Percentiles rank a stretch among this genome's conserved stretches.
These are phyloP conservation scores for Latrodectus geometricus DNA, from an alignment of 1,140 invertebrate genomes.

Conservation along the genomic window DNA sequence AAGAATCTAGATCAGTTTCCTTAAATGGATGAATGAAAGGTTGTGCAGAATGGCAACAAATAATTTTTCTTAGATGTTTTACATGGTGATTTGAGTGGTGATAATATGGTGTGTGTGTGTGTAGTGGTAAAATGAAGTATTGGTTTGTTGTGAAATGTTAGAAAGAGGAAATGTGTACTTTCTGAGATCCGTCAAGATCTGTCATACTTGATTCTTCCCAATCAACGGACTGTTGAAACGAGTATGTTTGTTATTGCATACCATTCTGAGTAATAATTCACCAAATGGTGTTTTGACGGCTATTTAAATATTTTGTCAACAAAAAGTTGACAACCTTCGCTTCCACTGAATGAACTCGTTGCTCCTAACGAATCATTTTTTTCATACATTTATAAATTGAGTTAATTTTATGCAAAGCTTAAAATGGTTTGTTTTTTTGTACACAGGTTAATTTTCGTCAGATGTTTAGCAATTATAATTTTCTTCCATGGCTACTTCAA, in stretches of 20 bases:
- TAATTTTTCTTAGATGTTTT: slow-evolving; percentile 1
- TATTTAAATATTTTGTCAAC: slow-evolving; percentile 1
- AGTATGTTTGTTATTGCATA: neutral
- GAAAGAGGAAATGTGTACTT: neutral
- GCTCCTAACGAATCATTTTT: neutral
- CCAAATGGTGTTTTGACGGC: neutral
- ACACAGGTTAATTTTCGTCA: slow-evolving; percentile 26
- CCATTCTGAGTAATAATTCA: neutral
- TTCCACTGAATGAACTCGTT: neutral
- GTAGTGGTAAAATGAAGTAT: neutral
- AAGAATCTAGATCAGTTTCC: slow-evolving; percentile 7
- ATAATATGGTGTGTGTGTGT: neutral
- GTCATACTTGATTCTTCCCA: neutral
- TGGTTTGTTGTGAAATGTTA: neutral
- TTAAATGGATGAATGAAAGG: slow-evolving; percentile 39
- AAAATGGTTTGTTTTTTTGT: neutral
- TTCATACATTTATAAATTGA: neutral
- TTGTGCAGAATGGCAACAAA: slow-evolving; percentile 49
- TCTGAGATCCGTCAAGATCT: neutral
- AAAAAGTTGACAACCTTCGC: neutral
- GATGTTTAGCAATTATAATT: slow-evolving; percentile 46
- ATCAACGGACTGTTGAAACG: neutral
- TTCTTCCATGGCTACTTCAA: slow-evolving; percentile 57
- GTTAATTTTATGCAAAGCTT: neutral
- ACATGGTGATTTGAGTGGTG: neutral